Evolutionary conservation across 1,140 invertebrate species (phyloP), one percentile per base, ranked within the genome.

Genomic region (Drosophila setifemur): DNA sequence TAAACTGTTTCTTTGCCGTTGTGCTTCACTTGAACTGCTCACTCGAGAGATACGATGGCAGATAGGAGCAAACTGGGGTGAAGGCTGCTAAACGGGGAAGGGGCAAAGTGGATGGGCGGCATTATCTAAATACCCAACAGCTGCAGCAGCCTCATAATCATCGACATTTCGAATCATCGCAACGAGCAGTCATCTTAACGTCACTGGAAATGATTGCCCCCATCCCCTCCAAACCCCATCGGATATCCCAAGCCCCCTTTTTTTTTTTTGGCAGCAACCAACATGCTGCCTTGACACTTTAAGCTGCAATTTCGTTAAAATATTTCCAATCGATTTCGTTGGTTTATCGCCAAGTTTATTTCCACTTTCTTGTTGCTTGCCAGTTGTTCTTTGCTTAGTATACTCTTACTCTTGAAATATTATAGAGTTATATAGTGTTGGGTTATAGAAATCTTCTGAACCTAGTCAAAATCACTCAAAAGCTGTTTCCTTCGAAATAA

Each of bases 251-350:
- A n/a, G 16, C 25, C n/a, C n/a, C 35, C 39, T 29, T 53, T 43
- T 45, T 60, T 29, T 31, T 29, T 53, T 43, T 45, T 60, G 69
- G 64, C 73, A 78, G 37, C 54, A 45, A 54, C 54, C 61, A 48
- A 66, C 69, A 72, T 72, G 60, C 69, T 79, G 85, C 66, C 54
- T 77, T 89, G 86, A 88, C 73, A 88, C 67, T 89, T 88, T 89
- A 88, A 88, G 86, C 81, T 89, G 76, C 86, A 88, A 86, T 88
- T 88, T 89, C 67, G 73, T 78, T 89, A 89, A 88, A 86, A 77
- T 78, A 76, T 82, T 89, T 86, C 60, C 69, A 86, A 88, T 89
- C 86, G 86, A 88, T 88, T 88, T 89, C 73, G 81, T 67, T 89
- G 76, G 79, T 89, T 88, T 86, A 88, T 73, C 86, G 78, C 73